A percentile compares a stretch with the other conserved stretches of the same genome.
Evolutionary conservation across 2,113 vertebrate genomes (phyloP).

Genomic region (Thalassoma bifasciatum): DNA sequence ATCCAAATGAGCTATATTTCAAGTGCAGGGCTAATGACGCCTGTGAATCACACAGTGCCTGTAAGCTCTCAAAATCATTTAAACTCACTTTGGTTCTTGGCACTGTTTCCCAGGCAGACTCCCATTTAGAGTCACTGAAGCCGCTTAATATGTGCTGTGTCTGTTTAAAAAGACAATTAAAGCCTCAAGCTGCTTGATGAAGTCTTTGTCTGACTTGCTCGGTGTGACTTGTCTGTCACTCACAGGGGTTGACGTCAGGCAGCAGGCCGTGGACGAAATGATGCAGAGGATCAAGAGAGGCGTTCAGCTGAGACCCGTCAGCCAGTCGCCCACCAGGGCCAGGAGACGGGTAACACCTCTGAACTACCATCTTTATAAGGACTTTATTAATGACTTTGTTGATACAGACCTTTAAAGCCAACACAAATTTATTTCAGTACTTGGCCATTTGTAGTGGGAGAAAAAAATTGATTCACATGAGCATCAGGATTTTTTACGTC

Average conservation of each 20-base stretch:
- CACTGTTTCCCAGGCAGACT: constrained; percentile 12
- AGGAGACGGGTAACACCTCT: constrained; percentile 82
- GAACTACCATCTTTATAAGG: too few species aligned
- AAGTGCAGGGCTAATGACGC: constrained; percentile 33
- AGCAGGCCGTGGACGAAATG: constrained; percentile 95
- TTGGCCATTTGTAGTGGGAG: too few species aligned
- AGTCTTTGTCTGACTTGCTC: background rate
- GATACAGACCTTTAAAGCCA: too few species aligned
- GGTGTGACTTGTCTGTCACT: constrained; percentile 3
- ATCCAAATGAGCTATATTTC: constrained; percentile 34
- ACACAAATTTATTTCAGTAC: background rate
- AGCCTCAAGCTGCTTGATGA: background rate
- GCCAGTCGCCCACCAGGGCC: constrained; percentile 81
- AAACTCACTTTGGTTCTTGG: constrained; percentile 31
- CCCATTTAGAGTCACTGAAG: background rate
- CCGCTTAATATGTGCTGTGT: background rate
- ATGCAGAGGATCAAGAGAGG: constrained; percentile 97
- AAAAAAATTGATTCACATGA: too few species aligned
- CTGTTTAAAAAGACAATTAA: background rate
- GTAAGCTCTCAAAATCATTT: constrained; percentile 31
- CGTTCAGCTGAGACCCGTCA: constrained; percentile 90
- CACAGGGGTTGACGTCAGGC: constrained; percentile 85
- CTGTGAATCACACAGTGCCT: constrained; percentile 8
- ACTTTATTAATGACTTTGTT: too few species aligned
- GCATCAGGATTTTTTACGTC: too few species aligned